Evolutionary conservation across 2,797 vertebrate species (phyloP).

Genomic region (Bovichtus diacanthus): DNA sequence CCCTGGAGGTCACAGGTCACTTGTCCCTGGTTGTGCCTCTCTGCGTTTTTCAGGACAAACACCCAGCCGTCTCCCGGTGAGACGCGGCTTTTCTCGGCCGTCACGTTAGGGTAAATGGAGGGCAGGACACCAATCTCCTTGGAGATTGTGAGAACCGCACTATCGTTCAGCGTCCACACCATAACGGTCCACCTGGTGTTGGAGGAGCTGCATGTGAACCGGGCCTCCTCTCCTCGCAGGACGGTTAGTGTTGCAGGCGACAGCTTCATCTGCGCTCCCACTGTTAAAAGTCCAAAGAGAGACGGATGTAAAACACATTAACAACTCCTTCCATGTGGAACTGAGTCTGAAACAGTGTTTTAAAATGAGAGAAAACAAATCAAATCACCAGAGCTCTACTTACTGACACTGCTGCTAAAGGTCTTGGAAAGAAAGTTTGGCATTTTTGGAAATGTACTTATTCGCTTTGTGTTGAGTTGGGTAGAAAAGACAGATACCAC

Average conservation of each 20-base stretch:
- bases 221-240: constrained; percentile 64
- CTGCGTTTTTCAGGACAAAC: constrained; percentile 62
- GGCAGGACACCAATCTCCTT: constrained; percentile 42
- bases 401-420: neutral
- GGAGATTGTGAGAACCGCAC: constrained; percentile 57
- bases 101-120: constrained; percentile 50
- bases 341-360: neutral
- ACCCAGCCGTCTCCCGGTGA: constrained; percentile 59
- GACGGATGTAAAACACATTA: neutral
- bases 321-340: neutral
- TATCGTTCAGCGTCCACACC: constrained; percentile 68
- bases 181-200: constrained; percentile 68
- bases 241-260: constrained; percentile 58
- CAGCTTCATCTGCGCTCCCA: constrained; percentile 53
- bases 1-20: constrained; percentile 85
- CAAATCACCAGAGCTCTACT: neutral
- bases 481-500: neutral
- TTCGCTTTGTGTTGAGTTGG: neutral
- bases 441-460: neutral
- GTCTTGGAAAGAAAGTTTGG: neutral
- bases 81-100: constrained; percentile 5
- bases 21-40: constrained; percentile 60
- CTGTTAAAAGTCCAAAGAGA: constrained; percentile 9
- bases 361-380: neutral
- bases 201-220: constrained; percentile 68